Evolutionary conservation across 2,113 vertebrate genomes (phyloP), one percentile per base, ranked within the genome.

Genomic region (Argyrosomus japonicus): DNA sequence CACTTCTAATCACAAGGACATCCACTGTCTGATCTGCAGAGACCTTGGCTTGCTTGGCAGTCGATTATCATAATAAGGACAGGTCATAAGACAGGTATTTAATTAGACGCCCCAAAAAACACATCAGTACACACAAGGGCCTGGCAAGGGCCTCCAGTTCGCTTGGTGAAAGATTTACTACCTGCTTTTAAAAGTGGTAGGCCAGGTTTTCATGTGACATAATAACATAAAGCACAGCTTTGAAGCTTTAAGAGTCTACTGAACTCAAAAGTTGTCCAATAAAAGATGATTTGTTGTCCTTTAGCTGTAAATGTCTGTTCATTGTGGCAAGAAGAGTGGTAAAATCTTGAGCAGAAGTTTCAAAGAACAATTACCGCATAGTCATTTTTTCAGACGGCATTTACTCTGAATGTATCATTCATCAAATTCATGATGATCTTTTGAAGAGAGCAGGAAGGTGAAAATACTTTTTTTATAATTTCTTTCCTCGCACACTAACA

Each of bases 31-130:
- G 80, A 80, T 87, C 85, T 87, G 61, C 73, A 63, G 87, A 69
- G 88, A 86, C 77, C 54, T 12, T 36, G 32, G 57, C 73, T 68
- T 68, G 77, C 80, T 56, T 77, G 88, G 78, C 83, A 81, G 68
- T 78, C 58, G 50, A 93, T 93, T 92, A 92, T 79, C 93, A 93
- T 92, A 93, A 93, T 91, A 87, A 91, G 88, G 86, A 91, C 83
- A 79, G 77, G 77, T 83, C 81, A 82, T 77, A 85, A 88, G 89
- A 88, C 86, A 79, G 81, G 79, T 89, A 92, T 93, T 94, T 91
- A 92, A 93, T 92, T 93, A 94, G 74, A 63, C 63, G 40, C 43
- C 69, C 75, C 65, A 56, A 80, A 89, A 67, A 88, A 80, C 84
- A 72, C 82, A 84, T 61, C 53, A 47, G 58, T 27, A 71, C 82